Evolutionary conservation across 2,113 vertebrate species (phyloP), one percentile per base, ranked within the genome.

Genomic region (Seriola quinqueradiata): DNA sequence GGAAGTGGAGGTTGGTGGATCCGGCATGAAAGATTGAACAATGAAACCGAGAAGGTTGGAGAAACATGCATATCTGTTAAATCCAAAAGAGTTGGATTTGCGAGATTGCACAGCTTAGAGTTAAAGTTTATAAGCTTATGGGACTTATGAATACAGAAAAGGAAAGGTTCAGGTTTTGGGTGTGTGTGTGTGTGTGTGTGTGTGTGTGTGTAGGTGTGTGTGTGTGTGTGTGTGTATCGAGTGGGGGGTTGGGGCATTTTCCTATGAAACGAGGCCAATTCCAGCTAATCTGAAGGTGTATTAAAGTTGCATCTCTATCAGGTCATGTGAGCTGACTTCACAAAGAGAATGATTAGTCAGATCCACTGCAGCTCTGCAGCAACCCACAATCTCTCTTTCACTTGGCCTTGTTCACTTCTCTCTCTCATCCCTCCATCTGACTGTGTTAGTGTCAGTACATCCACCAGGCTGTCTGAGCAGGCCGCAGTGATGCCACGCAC

Each of bases 271-370:
- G 75, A 84, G 90, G 81, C 79, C 77, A 90, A 78, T 81, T 82
- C 78, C 75, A 81, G 84, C 68, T 90, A 66, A 89, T 90, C 82
- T 81, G 63, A 54, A 92, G 88, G 65, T 84, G 86, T 87, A 78
- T 73, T 82, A 83, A 86, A 82, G 71, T 68, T 78, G 59, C 75
- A 52, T 82, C 69, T 78, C 58, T 25, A 70, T 88, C 76, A 75
- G 59, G 76, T 77, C 57, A 36, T 34, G 64, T 81, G 75, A 73
- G 54, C 70, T 59, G 67, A 69, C 81, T 87, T 65, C 58, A 64
- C 75, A 89, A 75, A 77, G 69, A 79, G 76, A 82, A 84, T 70
- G 82, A 85, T 89, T 78, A 79, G 75, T 89, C 76, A 70, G 77
- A 81, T 83, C 64, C 69, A 89, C 79, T 87, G 91, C 85, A 91